Evolutionary conservation across 2,888 invertebrate genomes (phyloP), one percentile per base, ranked within the genome.

Genomic region (Eupithecia tripunctaria): DNA sequence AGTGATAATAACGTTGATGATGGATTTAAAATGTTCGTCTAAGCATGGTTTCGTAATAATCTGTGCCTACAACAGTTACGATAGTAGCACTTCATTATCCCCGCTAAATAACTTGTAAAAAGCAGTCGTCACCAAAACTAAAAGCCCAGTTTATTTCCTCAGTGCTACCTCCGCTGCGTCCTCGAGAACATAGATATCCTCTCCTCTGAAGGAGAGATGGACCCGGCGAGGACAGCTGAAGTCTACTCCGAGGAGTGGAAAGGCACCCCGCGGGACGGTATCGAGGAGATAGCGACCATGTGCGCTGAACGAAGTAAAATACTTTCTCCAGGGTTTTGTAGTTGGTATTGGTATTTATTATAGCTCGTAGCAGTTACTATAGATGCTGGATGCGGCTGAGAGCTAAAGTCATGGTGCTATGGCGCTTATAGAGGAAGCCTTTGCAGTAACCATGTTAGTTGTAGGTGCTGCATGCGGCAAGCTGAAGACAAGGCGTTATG

Each of bases 131-230:
- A 38, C 38, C 12, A 38, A 38, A 38, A 12, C 5, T 41, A 18
- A 41, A 18, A 3, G 0, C 15, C 15, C 15, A 41, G 4, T 41
- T 41, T 41, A 41, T 41, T 62, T 43, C 66, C 32, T 63, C 79
- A 90, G 96, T 96, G 96, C 77, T 96, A 89, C 78, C 82, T 96
- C 10, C 91, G 95, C 4, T 96, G 96, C 72, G 88, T 95, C 6
- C 89, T 94, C 68, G 94, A 95, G 79, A 95, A 89, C 27, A 83
- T 91, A 0, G 92, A 91, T 0, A 82, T 95, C 2, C 84, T 94
- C 1, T 88, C 93, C 0, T 86, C 89, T 18, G 94, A 94, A 18
- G 94, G 92, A 4, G 80, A 88, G 15, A 86, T 90, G n/a, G 90
- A 95, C 76, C 84, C 86, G 0, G 85, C 86, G 0, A 84, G 88